A percentile compares a stretch with the other conserved stretches of the same genome.
Conservation (phyloP, 92 coral and sea anemone genomes). For the Phenganax subtilis region DNA sequence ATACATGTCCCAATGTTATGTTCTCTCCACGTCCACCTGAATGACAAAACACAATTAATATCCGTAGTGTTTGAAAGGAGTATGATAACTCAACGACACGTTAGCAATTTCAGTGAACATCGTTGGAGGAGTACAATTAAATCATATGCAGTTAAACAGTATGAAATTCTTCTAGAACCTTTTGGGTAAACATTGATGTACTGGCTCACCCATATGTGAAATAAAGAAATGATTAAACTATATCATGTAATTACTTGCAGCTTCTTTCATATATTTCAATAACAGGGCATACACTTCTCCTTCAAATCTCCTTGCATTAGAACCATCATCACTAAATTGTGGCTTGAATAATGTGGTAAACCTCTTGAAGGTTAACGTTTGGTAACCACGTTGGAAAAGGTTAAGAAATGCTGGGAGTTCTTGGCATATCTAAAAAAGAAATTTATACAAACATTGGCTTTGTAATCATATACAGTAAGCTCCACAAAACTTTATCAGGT, state of each 20-base stretch:
- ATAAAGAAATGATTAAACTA: too few relatives aligned
- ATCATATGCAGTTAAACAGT: too few relatives aligned
- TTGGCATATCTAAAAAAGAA: not conserved
- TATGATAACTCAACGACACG: too few relatives aligned
- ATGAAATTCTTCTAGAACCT: too few relatives aligned
- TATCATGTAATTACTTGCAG: slow-evolving; percentile 43
- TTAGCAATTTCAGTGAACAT: too few relatives aligned
- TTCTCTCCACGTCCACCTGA: too few relatives aligned
- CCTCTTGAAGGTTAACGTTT: slow-evolving; percentile 44
- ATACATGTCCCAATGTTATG: too few relatives aligned
- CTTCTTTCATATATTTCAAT: slow-evolving; percentile 44
- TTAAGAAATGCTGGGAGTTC: not conserved
- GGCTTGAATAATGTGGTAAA: slow-evolving; percentile 44
- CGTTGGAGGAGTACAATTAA: too few relatives aligned
- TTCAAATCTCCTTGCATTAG: slow-evolving; percentile 48
- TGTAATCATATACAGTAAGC: not conserved
- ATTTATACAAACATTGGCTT: not conserved
- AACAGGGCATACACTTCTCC: slow-evolving; percentile 46
- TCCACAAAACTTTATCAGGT: not conserved
- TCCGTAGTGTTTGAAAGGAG: too few relatives aligned
- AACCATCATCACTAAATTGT: slow-evolving; percentile 43
- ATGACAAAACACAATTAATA: too few relatives aligned
- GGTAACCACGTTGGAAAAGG: not conserved
- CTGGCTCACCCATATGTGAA: too few relatives aligned
- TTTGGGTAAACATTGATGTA: too few relatives aligned